Evolutionary conservation across 2,888 invertebrate genomes (phyloP).

Genomic region (Lumbricus terrestris): DNA sequence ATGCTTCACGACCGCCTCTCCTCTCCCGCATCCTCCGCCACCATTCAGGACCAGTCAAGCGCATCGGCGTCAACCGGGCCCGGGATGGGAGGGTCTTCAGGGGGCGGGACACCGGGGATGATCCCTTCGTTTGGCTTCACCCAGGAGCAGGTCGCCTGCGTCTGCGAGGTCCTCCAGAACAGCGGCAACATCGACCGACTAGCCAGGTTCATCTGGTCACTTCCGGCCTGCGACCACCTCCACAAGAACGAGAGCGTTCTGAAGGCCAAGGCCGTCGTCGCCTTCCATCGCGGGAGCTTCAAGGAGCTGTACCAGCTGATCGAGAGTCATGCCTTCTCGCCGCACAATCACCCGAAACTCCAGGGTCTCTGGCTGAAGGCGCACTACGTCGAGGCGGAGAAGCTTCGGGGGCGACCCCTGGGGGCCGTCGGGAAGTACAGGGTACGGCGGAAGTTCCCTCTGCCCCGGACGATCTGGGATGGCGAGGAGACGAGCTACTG

Average conservation of each 20-base stretch:
- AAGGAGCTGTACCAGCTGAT: constrained; percentile 93
- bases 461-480: constrained; percentile 98
- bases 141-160: constrained; percentile 97
- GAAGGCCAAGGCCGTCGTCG: constrained; percentile 95
- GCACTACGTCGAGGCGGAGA: constrained; percentile 97
- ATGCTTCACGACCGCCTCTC: not conserved
- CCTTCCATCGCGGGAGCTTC: constrained; percentile 79
- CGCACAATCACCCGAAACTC: constrained; percentile 75
- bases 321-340: constrained; percentile 90
- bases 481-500: constrained; percentile 99
- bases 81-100: not conserved
- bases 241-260: constrained; percentile 95
- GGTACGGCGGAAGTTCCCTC: constrained; percentile 93
- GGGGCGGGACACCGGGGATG: constrained; percentile 29
- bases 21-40: not conserved
- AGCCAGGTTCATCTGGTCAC: constrained; percentile 91
- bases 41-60: not conserved
- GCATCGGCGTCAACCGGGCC: not conserved
- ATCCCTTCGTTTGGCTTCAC: constrained; percentile 68
- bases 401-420: constrained; percentile 84
- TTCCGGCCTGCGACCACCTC: constrained; percentile 91
- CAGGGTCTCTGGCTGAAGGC: constrained; percentile 95
- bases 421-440: constrained; percentile 79
- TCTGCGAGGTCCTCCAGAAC: constrained; percentile 94
- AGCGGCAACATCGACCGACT: constrained; percentile 93